Evolutionary conservation across 2,113 vertebrate genomes (phyloP), one percentile per base, ranked within the genome.

Genomic region (Pterophyllum scalare): DNA sequence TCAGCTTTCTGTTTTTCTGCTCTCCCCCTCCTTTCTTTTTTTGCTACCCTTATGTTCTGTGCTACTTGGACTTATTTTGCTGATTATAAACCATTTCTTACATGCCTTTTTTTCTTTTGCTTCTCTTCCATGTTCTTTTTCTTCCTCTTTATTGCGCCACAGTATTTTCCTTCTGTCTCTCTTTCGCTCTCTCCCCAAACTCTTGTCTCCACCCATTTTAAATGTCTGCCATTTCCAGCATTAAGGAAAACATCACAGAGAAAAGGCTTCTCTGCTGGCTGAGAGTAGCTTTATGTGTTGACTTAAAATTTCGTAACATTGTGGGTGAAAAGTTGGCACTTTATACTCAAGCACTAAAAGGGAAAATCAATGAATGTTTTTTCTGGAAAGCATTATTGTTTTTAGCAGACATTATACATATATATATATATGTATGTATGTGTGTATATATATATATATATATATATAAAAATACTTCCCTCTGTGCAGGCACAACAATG

Each of bases 401-500:
- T 46, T 46, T 10, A 46, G 40, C 11, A 43, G 12, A 43, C 4
- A n/a, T n/a, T 24, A 24, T 43, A 65, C 17, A 24, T 65, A 65
- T 28, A 28, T 28, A 28, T 28, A 28, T 28, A 28, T 28, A 28
- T 28, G 3, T 28, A 28, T 28, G 3, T 28, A 28, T 28, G 3
- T 31, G 5, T 31, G 5, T 31, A 31, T 31, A 6, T 31, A 6
- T 31, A 31, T 31, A 31, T 31, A 31, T 31, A 31, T 31, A 31
- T 31, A 31, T 31, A 6, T 35, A 28, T 28, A 28, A n/a, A n/a
- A n/a, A n/a, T n/a, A 57, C 3, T 4, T 75, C 8, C 35, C 9
- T 77, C 11, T 89, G 26, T 83, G 5, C 85, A 96, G 96, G 96
- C 95, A 96, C 91, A 96, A 96, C 91, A 95, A 96, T 2, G 90